These are phyloP conservation scores for Hemicrepidius hirtus DNA, from an alignment of 2,888 invertebrate genomes.

Conservation along the genomic window DNA sequence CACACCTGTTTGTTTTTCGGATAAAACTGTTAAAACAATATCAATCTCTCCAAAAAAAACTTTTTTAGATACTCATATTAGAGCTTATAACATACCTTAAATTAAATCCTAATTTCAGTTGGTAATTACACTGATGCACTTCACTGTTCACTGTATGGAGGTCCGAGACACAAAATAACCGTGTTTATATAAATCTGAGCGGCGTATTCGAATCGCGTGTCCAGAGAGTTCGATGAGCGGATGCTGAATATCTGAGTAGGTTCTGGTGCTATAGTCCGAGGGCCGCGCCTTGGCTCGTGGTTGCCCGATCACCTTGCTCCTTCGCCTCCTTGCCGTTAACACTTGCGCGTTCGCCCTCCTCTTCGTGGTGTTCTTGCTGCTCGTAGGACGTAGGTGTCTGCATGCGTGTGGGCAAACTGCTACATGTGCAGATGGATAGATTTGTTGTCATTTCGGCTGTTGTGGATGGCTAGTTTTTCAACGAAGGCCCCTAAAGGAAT, in stretches of 20 bases:
- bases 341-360: slow-evolving; percentile 45
- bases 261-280: slow-evolving; percentile 30
- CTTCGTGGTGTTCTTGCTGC: slow-evolving; percentile 11
- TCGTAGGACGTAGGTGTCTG: slow-evolving; percentile 49
- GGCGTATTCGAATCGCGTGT: slow-evolving; percentile 41
- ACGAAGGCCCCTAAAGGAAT: not conserved
- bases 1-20: slow-evolving; percentile 19
- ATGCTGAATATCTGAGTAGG: slow-evolving; percentile 44
- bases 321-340: slow-evolving; percentile 46
- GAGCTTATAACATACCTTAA: not conserved
- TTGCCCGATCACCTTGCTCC: slow-evolving; percentile 52
- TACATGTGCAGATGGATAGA: slow-evolving; percentile 20
- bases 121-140: slow-evolving; percentile 11
- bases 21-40: not conserved
- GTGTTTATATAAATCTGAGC: slow-evolving; percentile 33
- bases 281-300: slow-evolving; percentile 51
- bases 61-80: not conserved
- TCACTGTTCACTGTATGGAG: slow-evolving; percentile 16
- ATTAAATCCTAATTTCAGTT: slow-evolving; percentile 3
- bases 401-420: slow-evolving; percentile 44
- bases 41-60: not conserved
- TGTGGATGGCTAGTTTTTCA: not conserved
- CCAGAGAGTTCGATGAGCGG: slow-evolving; percentile 43
- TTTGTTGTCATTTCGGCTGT: slow-evolving; percentile 15
- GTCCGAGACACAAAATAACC: slow-evolving; percentile 1